Evolutionary conservation across 1,140 invertebrate species (phyloP), one percentile per base, ranked within the genome.

Genomic region (Heliothis subflexa): DNA sequence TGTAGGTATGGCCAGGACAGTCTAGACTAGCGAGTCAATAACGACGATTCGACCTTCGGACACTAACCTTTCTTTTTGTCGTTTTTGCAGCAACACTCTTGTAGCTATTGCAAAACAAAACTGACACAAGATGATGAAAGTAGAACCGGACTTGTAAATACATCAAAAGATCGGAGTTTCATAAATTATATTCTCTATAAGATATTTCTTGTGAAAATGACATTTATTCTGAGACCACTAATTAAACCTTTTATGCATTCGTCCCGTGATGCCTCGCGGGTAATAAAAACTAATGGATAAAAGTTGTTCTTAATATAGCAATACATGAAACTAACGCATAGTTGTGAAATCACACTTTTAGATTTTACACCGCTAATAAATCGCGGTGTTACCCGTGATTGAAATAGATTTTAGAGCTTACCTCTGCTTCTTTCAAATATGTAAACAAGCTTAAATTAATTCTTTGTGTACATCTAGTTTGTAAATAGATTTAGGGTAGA

Each of bases 351-450:
- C 78, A 74, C 79, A 74, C 76, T 80, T 77, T 81, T 74, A 77
- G 70, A 78, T 64, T 81, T 81, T 75, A 80, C 74, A 40, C 71
- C 81, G 71, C 74, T 77, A 64, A 80, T 79, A 85, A 87, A 83
- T 64, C 72, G 71, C 79, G 79, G 62, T 78, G 79, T 81, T 79
- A 85, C 70, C 72, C 18, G 1, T 11, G 77, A 81, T 82, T 45
- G 55, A 87, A 87, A 85, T 89, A 87, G 80, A 86, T 84, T 88
- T 86, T 81, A 86, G 68, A 70, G 70, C 80, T 81, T 28, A 79
- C 62, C 73, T 78, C 66, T 79, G 66, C 81, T 59, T 80, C 78
- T 82, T 83, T 80, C 75, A 77, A 16, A 83, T 49, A 79, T 57
- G 59, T 83, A 80, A 85, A 85, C 79, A 78, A 79, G 55, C 74